Percentiles rank a stretch among this genome's conserved stretches.
These are phyloP conservation scores for Crotalus viridis DNA, from an alignment of 2,113 vertebrate genomes.

Conservation along the genomic window DNA sequence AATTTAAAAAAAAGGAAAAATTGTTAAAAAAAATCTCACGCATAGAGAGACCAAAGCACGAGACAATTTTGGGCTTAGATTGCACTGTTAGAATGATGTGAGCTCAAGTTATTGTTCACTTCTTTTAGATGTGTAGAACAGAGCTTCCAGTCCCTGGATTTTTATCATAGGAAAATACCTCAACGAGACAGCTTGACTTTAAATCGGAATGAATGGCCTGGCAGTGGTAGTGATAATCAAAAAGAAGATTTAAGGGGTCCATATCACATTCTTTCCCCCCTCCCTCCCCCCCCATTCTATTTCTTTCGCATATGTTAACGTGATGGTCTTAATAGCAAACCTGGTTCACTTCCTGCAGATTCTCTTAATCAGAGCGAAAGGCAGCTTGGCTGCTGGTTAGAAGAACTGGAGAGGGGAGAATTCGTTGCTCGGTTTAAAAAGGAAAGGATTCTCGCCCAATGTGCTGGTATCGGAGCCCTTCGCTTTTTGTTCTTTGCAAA, in stretches of 20 bases:
- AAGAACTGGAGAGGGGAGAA: conserved; percentile 6
- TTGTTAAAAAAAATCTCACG: background rate
- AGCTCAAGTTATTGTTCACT: background rate
- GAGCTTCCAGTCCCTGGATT: conserved; percentile 31
- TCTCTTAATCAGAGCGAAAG: conserved; percentile 6
- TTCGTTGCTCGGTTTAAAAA: background rate
- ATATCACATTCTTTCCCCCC: background rate
- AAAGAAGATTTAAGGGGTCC: conserved; percentile 1
- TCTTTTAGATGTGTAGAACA: conserved; percentile 27
- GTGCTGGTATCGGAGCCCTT: background rate
- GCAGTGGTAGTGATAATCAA: accelerated
- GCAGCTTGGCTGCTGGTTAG: conserved; percentile 5
- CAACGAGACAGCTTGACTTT: background rate
- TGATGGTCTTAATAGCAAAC: conserved; percentile 3
- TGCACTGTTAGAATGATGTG: background rate
- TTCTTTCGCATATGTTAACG: background rate
- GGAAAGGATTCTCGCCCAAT: background rate
- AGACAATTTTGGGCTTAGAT: background rate
- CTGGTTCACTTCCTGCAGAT: background rate
- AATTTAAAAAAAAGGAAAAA: background rate
- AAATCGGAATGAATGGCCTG: background rate
- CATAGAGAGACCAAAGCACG: background rate
- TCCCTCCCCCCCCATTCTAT: background rate
- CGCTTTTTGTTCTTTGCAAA: background rate
- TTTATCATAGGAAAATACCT: background rate